Evolutionary conservation across 2,113 vertebrate genomes (phyloP), one percentile per base, ranked within the genome.

Genomic region (Pluvialis apricaria): DNA sequence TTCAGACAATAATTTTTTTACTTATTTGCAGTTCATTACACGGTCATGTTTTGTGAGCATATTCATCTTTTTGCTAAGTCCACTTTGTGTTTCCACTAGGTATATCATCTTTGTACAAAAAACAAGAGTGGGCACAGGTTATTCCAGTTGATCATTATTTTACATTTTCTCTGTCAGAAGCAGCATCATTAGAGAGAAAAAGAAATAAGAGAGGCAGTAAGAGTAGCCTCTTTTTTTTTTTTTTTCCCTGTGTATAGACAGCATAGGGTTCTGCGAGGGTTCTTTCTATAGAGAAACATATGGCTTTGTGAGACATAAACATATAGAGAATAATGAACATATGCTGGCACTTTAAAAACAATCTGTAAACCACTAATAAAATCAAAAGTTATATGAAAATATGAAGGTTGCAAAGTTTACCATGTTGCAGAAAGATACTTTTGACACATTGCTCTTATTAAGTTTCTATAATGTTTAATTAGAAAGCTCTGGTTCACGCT

Each of bases 381-480:
- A 65, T 81, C 5, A 92, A 47, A 97, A 86, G 8, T 79, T 92
- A 21, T 15, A 44, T 17, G 42, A 94, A 94, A 76, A 83, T 84
- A 96, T 44, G 34, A 49, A 90, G 44, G 34, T 69, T 86, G 21
- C 69, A 85, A 90, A 82, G 45, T 79, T 93, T 92, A 66, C 45
- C 36, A 38, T n/a, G 10, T n/a, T 79, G 66, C 13, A 82, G 51
- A 89, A 94, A 73, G 31, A 92, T 13, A 68, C 11, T 88, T 97
- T 88, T 71, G 52, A 62, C 64, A 88, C 28, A 29, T 52, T 80
- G n/a, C 15, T 65, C 15, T 42, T 72, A 81, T 72, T 96, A 95
- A 71, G 93, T 75, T 68, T 94, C 34, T 88, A 40, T 80, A 90
- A 81, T 38, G 82, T 73, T 95, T 95, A 76, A 82, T 89, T 92